These are phyloP conservation scores for Parnassius mnemosyne DNA, from an alignment of 2,888 invertebrate species.

Conservation along the genomic window DNA sequence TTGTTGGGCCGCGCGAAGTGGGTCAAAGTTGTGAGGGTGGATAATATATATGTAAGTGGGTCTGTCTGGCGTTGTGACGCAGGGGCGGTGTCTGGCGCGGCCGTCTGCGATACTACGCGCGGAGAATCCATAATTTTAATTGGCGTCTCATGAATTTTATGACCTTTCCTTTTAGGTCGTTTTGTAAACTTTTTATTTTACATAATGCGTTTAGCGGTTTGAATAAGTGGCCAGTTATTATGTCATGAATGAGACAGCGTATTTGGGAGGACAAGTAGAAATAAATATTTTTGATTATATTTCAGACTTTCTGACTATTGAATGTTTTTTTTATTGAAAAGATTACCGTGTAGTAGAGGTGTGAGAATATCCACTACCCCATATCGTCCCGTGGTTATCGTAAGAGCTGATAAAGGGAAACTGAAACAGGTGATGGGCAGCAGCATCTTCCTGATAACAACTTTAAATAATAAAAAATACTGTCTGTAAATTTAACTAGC, in stretches of 20 bases:
- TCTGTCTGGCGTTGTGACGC: slow-evolving; percentile 36
- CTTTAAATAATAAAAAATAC: too few relatives aligned
- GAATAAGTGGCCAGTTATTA: slow-evolving; percentile 1
- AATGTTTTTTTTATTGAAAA: too few relatives aligned
- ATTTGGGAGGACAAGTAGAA: too few relatives aligned
- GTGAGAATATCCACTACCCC: too few relatives aligned
- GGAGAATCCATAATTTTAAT: slow-evolving; percentile 36
- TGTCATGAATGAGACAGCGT: not conserved
- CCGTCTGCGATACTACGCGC: slow-evolving; percentile 34
- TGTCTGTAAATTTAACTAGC: too few relatives aligned
- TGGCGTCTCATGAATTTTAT: slow-evolving; percentile 24
- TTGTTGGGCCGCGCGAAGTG: slow-evolving; percentile 52
- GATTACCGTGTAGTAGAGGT: too few relatives aligned
- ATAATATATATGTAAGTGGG: slow-evolving; percentile 56
- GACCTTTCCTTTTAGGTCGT: slow-evolving; percentile 16
- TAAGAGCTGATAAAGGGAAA: too few relatives aligned
- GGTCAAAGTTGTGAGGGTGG: slow-evolving; percentile 60
- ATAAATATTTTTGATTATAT: too few relatives aligned
- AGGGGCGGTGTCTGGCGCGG: slow-evolving; percentile 28
- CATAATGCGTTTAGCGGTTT: slow-evolving; percentile 1
- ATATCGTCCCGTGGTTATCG: too few relatives aligned
- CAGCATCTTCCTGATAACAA: too few relatives aligned
- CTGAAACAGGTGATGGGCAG: too few relatives aligned
- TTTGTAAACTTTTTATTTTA: slow-evolving; percentile 9
- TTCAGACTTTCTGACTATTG: too few relatives aligned